A percentile compares a stretch with the other conserved stretches of the same genome.
Evolutionary conservation across 1,140 invertebrate species (phyloP).

Genomic region (Ceratosolen solmsi): DNA sequence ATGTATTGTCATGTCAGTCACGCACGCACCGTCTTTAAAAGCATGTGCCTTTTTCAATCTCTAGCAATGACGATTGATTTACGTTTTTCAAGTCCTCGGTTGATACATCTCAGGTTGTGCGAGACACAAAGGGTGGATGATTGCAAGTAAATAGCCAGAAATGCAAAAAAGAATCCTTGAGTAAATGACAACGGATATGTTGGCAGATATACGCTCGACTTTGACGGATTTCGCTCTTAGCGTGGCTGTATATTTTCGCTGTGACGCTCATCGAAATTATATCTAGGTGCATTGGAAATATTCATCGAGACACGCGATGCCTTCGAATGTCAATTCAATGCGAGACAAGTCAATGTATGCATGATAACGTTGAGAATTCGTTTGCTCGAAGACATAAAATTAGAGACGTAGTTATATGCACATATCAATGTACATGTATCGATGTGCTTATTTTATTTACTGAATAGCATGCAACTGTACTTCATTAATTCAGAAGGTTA

Average conservation of each 20-base stretch:
- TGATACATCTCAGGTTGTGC: slow-evolving; percentile 12
- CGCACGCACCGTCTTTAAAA: slow-evolving; percentile 4
- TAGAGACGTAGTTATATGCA: not conserved
- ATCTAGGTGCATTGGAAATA: slow-evolving; percentile 25
- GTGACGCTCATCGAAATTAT: slow-evolving; percentile 7
- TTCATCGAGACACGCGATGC: slow-evolving; percentile 26
- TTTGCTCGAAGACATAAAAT: not conserved
- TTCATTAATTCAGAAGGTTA: not conserved
- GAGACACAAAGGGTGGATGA: not conserved
- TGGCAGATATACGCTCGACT: not conserved
- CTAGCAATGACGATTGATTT: slow-evolving; percentile 31
- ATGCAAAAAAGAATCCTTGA: not conserved
- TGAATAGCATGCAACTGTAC: too few species aligned
- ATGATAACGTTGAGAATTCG: slow-evolving; percentile 26
- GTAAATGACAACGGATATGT: not conserved
- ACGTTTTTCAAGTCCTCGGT: slow-evolving; percentile 21
- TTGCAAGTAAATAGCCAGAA: not conserved
- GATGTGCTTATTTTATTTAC: too few species aligned
- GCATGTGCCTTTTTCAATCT: too few species aligned
- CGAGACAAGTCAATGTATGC: slow-evolving; percentile 33
- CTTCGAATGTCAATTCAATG: not conserved
- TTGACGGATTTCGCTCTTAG: slow-evolving; percentile 36
- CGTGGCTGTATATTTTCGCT: not conserved
- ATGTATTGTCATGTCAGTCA: slow-evolving; percentile 44
- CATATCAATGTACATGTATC: too few species aligned